Base-by-base conservation (phyloP, 2,113 vertebrate species). In the Pongo pygmaeus region DNA sequence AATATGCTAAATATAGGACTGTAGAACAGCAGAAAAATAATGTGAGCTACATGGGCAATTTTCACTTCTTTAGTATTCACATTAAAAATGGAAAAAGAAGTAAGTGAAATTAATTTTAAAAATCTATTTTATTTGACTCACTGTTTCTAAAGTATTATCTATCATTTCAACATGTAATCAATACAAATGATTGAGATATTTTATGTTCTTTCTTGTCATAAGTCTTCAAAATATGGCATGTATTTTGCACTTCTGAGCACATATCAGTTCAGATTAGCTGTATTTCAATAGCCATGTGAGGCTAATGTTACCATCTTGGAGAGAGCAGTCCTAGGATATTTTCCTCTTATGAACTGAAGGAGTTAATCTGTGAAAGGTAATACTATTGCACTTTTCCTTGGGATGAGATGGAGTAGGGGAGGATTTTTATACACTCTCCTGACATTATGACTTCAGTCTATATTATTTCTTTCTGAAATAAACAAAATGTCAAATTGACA, bases 401-500 rank as follows among this genome's bases (percentile, higher is more conserved):
- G 40, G 18, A 83, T 57, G 77, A 48, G 46, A n/a, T n/a, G 12
- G 69, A 87, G n/a, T 40, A 89, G 35, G 84, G 92, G 92, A 92
- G 25, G 43, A 80, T 96, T 52, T 80, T 75, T 57, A 27, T 64
- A 70, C 7, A 61, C 55, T 83, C 57, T 75, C 55, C 55, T 96
- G 86, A 83, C 89, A 59, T 94, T 79, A n/a, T n/a, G 72, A 55
- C 59, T 86, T 50, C 17, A 10, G 40, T 46, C 52, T 96, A 59
- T 59, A 12, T 80, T 93, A 89, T 97, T 97, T 97, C 85, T 92
- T 40, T 89, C 86, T 80, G 69, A 94, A 96, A 92, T 89, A 96
- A 93, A 97, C 87, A 96, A 95, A 98, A 97, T 88, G 75, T 97
- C 97, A 93, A 35, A 90, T 78, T 79, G 84, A 81, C 57, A 89